Base-by-base conservation (phyloP, 2,113 vertebrate genomes). In the Progne subis region DNA sequence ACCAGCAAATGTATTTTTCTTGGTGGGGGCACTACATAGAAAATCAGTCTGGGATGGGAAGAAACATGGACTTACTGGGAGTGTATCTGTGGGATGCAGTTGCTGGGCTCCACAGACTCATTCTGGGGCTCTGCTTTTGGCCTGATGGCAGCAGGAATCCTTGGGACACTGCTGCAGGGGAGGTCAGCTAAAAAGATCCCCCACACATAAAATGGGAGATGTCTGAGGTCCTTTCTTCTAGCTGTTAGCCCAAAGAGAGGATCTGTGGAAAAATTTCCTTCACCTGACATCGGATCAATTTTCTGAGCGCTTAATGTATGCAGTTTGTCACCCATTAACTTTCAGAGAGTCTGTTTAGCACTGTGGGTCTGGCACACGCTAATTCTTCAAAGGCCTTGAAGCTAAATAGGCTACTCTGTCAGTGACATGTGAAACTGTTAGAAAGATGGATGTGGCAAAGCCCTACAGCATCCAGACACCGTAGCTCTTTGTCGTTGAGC, bases 311-410 rank as follows among this genome's bases (percentile, higher is more conserved):
- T 53, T 59, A 78, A 80, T 70, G 8, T 64, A 80, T 65, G 84
- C 79, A 55, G 61, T 80, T 84, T 80, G 15, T 50, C 79, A 75
- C 74, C 68, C 74, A 88, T 91, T 96, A 94, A 90, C 90, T 97
- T 95, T 70, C 69, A 84, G 31, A 61, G 78, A 94, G 70, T 63
- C 72, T 82, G 43, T 88, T 94, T 90, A 86, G 86, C 9, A 4
- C 52, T 6, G 4, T 32, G 59, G 55, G 57, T 44, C 76, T 75
- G n/a, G 24, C 70, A 64, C 67, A 59, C 0, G 0, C 71, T 96
- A 88, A 94, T 97, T 94, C 84, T 88, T 95, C 94, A 90, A 83
- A 91, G 88, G 59, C 85, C 93, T 94, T 90, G 90, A 47, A 80
- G 64, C 87, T 88, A 90, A 96, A 90, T 70, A 80, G 94, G 79